phyloP scores from a whole-genome alignment of 2,113 vertebrate species.

The Mustela nigripes region DNA sequence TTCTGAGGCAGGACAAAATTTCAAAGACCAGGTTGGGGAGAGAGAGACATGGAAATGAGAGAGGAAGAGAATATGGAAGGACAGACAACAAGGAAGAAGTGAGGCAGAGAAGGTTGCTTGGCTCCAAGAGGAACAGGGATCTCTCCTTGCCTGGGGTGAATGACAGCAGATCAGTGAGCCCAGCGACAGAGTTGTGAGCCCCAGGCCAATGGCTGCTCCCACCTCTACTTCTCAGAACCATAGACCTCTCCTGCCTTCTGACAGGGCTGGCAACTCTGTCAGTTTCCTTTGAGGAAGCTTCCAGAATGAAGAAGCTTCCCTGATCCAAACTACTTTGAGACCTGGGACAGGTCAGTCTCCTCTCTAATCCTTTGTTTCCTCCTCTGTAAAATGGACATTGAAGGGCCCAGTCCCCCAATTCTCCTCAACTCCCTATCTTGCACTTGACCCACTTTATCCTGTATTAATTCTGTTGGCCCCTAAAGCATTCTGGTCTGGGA shows the following conservation, averaged over 20 bases:
- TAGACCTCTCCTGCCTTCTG: background rate
- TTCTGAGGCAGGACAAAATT: background rate
- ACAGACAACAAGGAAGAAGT: background rate
- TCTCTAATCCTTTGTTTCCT: background rate
- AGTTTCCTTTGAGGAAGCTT: background rate
- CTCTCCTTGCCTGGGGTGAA: background rate
- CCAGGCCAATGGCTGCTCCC: no score
- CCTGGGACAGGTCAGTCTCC: background rate
- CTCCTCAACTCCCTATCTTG: background rate
- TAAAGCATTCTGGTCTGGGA: background rate
- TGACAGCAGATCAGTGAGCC: no score
- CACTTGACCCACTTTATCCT: background rate
- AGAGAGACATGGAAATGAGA: background rate
- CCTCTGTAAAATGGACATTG: background rate
- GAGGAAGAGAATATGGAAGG: background rate
- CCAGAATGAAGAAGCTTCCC: background rate
- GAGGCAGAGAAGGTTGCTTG: background rate
- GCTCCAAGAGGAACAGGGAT: background rate
- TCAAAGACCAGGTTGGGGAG: background rate
- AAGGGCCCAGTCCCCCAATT: background rate
- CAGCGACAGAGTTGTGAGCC: background rate
- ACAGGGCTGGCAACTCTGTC: no score
- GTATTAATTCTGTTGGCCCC: background rate
- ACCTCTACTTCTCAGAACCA: background rate
- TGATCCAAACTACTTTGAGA: background rate